phyloP scores from a whole-genome alignment of 2,113 vertebrate genomes.

The Spermophilus dauricus region DNA sequence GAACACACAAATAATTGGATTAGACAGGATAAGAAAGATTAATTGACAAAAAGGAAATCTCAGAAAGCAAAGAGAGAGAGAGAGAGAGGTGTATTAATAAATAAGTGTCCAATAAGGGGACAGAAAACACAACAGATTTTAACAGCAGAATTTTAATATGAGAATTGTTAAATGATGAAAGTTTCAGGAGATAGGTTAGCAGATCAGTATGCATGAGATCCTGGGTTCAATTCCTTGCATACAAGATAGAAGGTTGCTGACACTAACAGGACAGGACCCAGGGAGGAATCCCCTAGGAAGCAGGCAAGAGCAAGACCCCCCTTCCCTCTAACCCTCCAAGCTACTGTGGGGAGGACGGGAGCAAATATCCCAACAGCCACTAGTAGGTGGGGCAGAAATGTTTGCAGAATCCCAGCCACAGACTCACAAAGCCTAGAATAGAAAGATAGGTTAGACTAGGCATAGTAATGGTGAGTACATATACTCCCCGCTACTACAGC shows the following conservation, averaged over 20 bases:
- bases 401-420: not conserved
- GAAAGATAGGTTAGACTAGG: not conserved
- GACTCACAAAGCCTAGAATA: not conserved
- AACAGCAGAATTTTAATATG: not conserved
- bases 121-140: not conserved
- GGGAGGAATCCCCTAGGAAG: not conserved
- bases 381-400: not conserved
- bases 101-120: not conserved
- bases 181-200: too few relatives aligned
- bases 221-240: too few relatives aligned
- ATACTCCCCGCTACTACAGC: not conserved
- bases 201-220: too few relatives aligned
- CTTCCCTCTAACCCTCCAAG: not conserved
- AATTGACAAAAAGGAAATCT: not conserved
- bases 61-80: not conserved
- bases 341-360: not conserved
- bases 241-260: not conserved
- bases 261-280: not conserved
- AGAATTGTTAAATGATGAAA: not conserved
- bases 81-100: not conserved
- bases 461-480: too few relatives aligned
- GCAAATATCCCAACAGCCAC: not conserved
- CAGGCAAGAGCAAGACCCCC: not conserved
- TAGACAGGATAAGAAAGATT: not conserved
- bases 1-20: not conserved